Evolutionary conservation across 2,113 vertebrate genomes (phyloP), one percentile per base, ranked within the genome.

Genomic region (Peucedramus taeniatus): DNA sequence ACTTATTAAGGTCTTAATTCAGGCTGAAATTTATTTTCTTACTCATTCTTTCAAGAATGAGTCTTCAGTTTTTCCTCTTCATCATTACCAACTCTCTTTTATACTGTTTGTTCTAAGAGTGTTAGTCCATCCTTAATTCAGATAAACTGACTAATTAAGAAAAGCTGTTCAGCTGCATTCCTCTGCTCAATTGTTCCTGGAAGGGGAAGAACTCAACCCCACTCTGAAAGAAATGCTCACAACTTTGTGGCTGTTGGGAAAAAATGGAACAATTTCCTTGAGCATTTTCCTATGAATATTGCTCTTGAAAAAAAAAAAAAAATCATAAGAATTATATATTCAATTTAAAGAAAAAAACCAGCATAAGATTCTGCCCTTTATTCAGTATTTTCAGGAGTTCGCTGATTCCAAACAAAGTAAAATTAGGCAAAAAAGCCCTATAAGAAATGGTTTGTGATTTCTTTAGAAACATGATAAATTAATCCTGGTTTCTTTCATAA

Each of bases 101-200:
- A 96, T 95, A 91, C 19, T 69, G 21, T 50, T 80, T 87, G 44
- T 81, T 66, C 35, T 56, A 54, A 71, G 68, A 68, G 56, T n/a
- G 69, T 87, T 75, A 76, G 75, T 94, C 63, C 85, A 90, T 83
- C 88, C 63, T 88, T 54, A 54, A 54, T 87, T 89, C 91, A 95
- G 57, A 75, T 80, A 86, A 90, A 94, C 85, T 92, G 90, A 93
- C 70, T 85, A 93, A 91, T 95, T 95, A 94, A 60, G 30, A 64
- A 93, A 94, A 93, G 94, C 64, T 64, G 96, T 91, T 89, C 74
- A 94, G n/a, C 94, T 84, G 40, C 96, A 96, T 95, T 97, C 95
- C 83, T 77, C 63, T 89, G 49, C 53, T 92, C 71, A 86, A 9
- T 54, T 50, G 49, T 89, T 94, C 66, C 76, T 95, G 90, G 39